These are phyloP conservation scores for Rousettus leschenaultii DNA, from an alignment of 2,113 vertebrate genomes.

Conservation along the genomic window DNA sequence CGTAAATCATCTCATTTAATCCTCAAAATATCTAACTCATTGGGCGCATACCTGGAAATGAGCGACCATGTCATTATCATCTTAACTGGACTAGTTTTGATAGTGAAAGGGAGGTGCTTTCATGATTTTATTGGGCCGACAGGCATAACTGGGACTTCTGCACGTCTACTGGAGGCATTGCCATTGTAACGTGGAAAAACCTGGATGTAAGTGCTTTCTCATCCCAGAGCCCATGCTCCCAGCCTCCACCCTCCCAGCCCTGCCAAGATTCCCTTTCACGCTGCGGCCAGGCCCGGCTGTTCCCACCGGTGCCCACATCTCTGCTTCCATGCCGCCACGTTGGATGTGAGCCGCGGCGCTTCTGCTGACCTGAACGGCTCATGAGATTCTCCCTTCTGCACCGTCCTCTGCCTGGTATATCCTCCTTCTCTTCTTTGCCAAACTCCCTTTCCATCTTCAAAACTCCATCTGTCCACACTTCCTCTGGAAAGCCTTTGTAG, in stretches of 20 bases:
- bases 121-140: not conserved
- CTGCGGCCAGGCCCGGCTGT: fast-evolving
- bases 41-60: not conserved
- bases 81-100: not conserved
- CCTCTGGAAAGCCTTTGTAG: not conserved
- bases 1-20: not conserved
- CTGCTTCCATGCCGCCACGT: not conserved
- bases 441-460: not conserved
- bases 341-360: fast-evolving
- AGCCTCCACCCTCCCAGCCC: fast-evolving
- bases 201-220: not conserved
- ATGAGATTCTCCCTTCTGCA: fast-evolving
- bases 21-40: not conserved
- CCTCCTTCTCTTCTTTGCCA: not conserved
- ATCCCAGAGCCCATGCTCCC: not conserved
- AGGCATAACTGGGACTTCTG: not conserved
- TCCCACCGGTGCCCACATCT: fast-evolving
- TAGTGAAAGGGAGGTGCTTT: not conserved
- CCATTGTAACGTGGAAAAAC: not conserved
- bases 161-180: fast-evolving
- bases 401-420: fast-evolving
- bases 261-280: not conserved
- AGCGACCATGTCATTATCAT: not conserved
- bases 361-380: fast-evolving
- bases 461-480: not conserved